Evolutionary conservation across 2,888 invertebrate species (phyloP), one percentile per base, ranked within the genome.

Genomic region (Scelioninae gen. 1): DNA sequence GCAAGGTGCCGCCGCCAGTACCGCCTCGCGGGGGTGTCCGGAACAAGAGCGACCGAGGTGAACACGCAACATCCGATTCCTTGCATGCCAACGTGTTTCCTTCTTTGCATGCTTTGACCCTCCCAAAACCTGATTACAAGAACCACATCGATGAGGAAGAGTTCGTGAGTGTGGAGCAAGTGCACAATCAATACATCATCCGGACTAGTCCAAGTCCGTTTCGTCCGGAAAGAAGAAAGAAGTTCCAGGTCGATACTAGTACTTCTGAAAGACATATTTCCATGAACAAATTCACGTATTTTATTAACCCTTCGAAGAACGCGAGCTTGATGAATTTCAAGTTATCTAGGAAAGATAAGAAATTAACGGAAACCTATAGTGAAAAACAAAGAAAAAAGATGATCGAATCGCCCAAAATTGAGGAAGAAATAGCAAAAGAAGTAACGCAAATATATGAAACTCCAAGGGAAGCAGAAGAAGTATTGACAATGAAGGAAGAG

Each of bases 1-100:
- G 91, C 87, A 96, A 96, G 92, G 95, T 97, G 47, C 97, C 97
- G 49, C 97, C 97, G 69, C 97, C 97, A 23, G 97, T 97, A 65
- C 97, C 97, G 69, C 97, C 97, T 4, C 94, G 97, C 88, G 96
- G 96, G 75, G 89, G 88, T 75, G 78, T 69, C 83, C 75, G 88
- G 76, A n/a, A n/a, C n/a, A 82, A 81, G 71, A 80, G 86, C 84
- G 89, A 89, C 83, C 91, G 92, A 92, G 92, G 92, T 92, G 87
- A 90, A 92, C 87, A 90, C 84, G 86, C 88, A 84, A 87, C 86
- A 85, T 85, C 87, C 85, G 85, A 86, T 86, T 78, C 72, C 85
- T 90, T 90, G 90, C 90, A 90, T 90, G 90, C 87, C 58, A 68
- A 69, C 72, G 72, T 74, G 74, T 53, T 78, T 66, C 81, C n/a